phyloP scores from a whole-genome alignment of 1,140 invertebrate genomes.

The Dreissena polymorpha region DNA sequence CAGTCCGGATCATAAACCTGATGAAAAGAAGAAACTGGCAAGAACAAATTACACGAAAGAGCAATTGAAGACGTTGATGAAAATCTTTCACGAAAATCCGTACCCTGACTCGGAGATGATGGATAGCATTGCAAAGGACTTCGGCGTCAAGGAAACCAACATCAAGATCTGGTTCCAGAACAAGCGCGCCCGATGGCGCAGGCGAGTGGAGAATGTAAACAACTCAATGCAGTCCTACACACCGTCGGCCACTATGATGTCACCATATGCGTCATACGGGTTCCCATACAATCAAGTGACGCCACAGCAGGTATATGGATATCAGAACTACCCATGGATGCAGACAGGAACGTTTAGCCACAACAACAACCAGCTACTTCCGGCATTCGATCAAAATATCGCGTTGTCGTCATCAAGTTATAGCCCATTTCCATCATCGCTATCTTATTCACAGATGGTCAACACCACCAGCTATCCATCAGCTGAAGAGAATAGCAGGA shows the following conservation, averaged over 20 bases:
- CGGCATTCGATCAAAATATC: not conserved
- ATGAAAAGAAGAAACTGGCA: too few relatives aligned
- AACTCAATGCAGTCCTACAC: not conserved
- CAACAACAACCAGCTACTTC: not conserved
- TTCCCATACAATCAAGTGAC: not conserved
- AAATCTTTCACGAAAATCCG: too few relatives aligned
- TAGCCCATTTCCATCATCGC: not conserved
- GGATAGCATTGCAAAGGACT: too few relatives aligned
- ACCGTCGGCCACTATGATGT: not conserved
- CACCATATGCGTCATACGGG: constrained; percentile 9
- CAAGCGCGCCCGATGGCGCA: constrained; percentile 55
- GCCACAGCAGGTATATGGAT: not conserved
- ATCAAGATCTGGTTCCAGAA: constrained; percentile 58
- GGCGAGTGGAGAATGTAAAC: constrained; percentile 41
- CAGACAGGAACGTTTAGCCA: not conserved
- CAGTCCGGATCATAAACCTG: too few relatives aligned
- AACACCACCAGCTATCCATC: not conserved
- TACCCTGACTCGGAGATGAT: too few relatives aligned
- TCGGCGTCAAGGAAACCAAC: too few relatives aligned
- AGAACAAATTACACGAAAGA: too few relatives aligned
- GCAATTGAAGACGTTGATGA: too few relatives aligned
- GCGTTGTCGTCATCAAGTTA: not conserved
- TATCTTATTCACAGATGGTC: not conserved
- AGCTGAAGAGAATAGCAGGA: not conserved
- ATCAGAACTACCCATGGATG: not conserved